Base-by-base conservation (phyloP, 2,797 vertebrate species). In the Trematomus bernacchii region DNA sequence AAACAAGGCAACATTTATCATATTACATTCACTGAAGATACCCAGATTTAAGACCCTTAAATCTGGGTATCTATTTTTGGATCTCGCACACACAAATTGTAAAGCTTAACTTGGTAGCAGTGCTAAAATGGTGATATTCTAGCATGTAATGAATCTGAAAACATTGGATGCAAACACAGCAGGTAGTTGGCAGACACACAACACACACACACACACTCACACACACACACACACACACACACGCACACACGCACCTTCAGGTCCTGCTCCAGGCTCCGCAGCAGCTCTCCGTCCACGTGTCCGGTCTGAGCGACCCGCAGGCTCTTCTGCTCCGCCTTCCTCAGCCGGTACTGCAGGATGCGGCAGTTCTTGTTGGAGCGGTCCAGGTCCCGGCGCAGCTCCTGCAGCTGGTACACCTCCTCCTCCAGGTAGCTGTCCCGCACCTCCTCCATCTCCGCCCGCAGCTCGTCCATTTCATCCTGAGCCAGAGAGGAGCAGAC, bases 401-500 rank as follows among this genome's bases (percentile, higher is more conserved):
- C 98, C 95, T 99, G 98, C 84, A 99, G 94, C 94, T 99, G 98
- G 93, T 99, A 99, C 72, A 99, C 97, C 90, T 99, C 98, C 93
- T 99, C 98, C 87, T 99, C 98, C 90, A 99, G 94, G 82, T 99
- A 99, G 93, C 95, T 98, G 94, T 99, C 98, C 30, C 98, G 96
- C 93, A 99, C 96, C 92, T 99, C 98, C 93, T 99, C 98, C 98
- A 99, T 99, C 93, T 99, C 98, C 0, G 98, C 97, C 40, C 96
- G 97, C 82, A 99, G 94, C 94, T 99, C 98, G 55, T 99, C 98
- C 95, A 99, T 90, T 92, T 99, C 98, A 92, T 99, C 98, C 98
- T 99, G 86, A 69, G 53, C 60, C 54, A 62, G 3, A n/a, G 6
- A 47, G 1, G 37, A 30, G 50, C 14, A 52, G 40, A 48, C 46